A percentile compares a stretch with the other conserved stretches of the same genome.
phyloP scores from a whole-genome alignment of 2,888 invertebrate genomes.

The Cheilosia scutellata region DNA sequence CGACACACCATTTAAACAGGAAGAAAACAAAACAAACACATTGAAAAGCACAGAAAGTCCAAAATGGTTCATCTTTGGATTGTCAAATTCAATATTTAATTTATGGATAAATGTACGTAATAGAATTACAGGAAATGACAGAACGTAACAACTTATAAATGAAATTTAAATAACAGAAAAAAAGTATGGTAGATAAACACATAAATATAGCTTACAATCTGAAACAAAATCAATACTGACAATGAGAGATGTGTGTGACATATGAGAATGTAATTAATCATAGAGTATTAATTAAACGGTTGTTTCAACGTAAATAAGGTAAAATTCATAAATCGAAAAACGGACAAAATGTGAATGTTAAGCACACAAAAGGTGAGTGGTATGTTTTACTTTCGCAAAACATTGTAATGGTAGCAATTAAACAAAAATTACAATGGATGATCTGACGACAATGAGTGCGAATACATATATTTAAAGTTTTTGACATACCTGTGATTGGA shows the following conservation, averaged over 20 bases:
- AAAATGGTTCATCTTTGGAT: slow-evolving; percentile 11
- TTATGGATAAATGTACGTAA: slow-evolving; percentile 18
- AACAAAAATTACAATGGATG: slow-evolving; percentile 79
- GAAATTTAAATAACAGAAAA: slow-evolving; percentile 31
- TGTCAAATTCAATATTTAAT: slow-evolving; percentile 17
- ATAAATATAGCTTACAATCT: neutral
- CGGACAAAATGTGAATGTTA: slow-evolving; percentile 47
- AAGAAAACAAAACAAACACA: slow-evolving; percentile 14
- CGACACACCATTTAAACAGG: slow-evolving; percentile 38
- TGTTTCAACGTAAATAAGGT: neutral
- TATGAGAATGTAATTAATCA: slow-evolving; percentile 6
- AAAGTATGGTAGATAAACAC: neutral
- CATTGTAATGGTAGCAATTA: slow-evolving; percentile 75
- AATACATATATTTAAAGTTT: slow-evolving; percentile 5
- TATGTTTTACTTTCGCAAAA: slow-evolving; percentile 69
- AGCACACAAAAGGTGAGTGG: slow-evolving; percentile 48
- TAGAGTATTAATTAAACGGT: slow-evolving; percentile 2
- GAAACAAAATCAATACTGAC: slow-evolving; percentile 23
- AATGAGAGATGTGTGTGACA: slow-evolving; percentile 10
- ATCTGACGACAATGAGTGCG: slow-evolving; percentile 77
- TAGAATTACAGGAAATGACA: slow-evolving; percentile 17
- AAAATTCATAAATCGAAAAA: slow-evolving; percentile 37
- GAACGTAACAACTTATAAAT: slow-evolving; percentile 26
- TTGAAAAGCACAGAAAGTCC: slow-evolving; percentile 43
- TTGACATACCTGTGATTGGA: slow-evolving; percentile 85